phyloP scores from a whole-genome alignment of 1,140 invertebrate species.

The Anastrepha ludens region DNA sequence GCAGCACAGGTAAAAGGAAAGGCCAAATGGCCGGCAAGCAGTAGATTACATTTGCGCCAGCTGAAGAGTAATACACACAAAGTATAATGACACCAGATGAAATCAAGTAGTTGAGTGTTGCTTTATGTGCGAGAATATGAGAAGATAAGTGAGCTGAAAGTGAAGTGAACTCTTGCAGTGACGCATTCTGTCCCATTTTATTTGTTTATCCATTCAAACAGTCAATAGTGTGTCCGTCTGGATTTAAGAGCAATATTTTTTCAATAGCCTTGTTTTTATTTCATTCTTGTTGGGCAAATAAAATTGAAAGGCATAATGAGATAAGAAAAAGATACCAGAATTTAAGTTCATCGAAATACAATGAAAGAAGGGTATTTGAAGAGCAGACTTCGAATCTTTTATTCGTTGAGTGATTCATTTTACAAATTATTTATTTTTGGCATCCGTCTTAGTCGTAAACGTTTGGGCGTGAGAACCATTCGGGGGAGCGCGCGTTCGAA shows the following conservation, averaged over 20 bases:
- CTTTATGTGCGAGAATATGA: not conserved
- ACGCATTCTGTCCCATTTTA: conserved; percentile 13
- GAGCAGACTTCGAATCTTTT: too few relatives aligned
- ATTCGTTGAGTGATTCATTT: too few relatives aligned
- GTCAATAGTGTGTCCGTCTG: conserved; percentile 1
- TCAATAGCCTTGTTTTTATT: conserved; percentile 1
- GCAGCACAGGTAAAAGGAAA: not conserved
- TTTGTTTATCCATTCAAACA: conserved; percentile 33
- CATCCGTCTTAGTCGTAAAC: too few relatives aligned
- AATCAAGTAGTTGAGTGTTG: not conserved
- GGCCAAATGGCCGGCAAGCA: not conserved
- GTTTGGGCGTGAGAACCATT: too few relatives aligned
- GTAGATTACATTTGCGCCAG: not conserved
- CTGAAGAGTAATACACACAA: not conserved
- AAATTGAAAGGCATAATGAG: conserved; percentile 10
- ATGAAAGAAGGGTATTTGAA: not conserved
- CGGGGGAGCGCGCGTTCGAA: too few relatives aligned
- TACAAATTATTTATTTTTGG: too few relatives aligned
- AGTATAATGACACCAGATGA: not conserved
- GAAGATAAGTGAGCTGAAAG: conserved; percentile 3
- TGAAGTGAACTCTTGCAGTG: conserved; percentile 8
- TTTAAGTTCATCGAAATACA: not conserved
- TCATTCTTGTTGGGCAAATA: not conserved
- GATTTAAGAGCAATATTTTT: not conserved
- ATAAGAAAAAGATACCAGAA: not conserved